These are phyloP conservation scores for Saturnia pavonia DNA, from an alignment of 2,888 invertebrate species.

Conservation along the genomic window DNA sequence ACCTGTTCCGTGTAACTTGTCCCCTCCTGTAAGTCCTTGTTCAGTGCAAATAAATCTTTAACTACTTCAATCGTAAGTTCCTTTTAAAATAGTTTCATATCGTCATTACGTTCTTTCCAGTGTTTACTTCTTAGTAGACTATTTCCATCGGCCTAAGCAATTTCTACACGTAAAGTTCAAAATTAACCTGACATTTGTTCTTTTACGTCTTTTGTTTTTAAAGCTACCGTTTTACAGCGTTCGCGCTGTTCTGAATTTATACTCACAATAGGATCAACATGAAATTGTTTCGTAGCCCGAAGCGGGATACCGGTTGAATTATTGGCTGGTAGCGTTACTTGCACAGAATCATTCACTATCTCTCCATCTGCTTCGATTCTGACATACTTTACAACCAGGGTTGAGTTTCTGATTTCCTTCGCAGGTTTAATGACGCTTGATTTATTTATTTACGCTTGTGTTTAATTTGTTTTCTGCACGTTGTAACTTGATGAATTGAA, in stretches of 20 bases:
- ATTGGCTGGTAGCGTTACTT: constrained; percentile 63
- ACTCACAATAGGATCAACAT: constrained; percentile 61
- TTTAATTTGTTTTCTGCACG: constrained; percentile 35
- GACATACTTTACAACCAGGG: constrained; percentile 67
- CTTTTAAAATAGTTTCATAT: constrained; percentile 24
- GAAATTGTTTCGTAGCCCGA: constrained; percentile 59
- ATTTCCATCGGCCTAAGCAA: constrained; percentile 42
- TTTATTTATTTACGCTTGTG: constrained; percentile 55
- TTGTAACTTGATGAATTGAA: constrained; percentile 36
- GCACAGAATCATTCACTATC: constrained; percentile 66
- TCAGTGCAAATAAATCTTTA: constrained; percentile 38
- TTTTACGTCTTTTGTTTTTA: constrained; percentile 48
- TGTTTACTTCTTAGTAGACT: constrained; percentile 39
- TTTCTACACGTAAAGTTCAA: constrained; percentile 49
- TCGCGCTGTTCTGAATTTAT: constrained; percentile 59
- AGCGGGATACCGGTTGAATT: constrained; percentile 58
- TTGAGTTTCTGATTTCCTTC: constrained; percentile 53
- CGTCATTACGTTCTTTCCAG: constrained; percentile 36
- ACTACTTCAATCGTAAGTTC: constrained; percentile 28
- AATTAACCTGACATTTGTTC: constrained; percentile 39
- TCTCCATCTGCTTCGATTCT: constrained; percentile 62
- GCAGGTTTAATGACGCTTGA: constrained; percentile 59
- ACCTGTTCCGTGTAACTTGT: constrained; percentile 47
- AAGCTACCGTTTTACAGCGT: constrained; percentile 43
- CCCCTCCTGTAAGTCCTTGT: constrained; percentile 34